Base-by-base conservation (phyloP, 2,113 vertebrate genomes). In the Sylvilagus bachmani region DNA sequence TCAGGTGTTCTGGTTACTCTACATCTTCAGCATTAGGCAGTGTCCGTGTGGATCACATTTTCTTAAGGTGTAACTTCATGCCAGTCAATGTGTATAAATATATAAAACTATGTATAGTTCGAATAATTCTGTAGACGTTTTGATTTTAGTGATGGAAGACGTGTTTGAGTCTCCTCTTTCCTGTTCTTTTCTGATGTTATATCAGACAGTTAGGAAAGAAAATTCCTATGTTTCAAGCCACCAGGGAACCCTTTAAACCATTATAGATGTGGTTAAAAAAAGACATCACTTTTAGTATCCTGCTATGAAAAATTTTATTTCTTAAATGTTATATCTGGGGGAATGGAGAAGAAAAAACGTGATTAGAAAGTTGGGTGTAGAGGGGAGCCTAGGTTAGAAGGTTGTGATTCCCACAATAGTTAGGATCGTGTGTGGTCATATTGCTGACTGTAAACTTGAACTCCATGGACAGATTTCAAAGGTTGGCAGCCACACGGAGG, bases 41-140 rank as follows among this genome's bases (percentile, higher is more conserved):
- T 82, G 31, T 77, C 33, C 55, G 25, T 55, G n/a, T 36, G 33
- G 5, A 38, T 49, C 33, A 11, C 10, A 38, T 67, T 77, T 95
- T 93, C 44, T 81, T 84, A 66, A 93, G 62, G 13, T 91, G 29
- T 85, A 64, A 74, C 78, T 92, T 92, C 6, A 69, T 31, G 6
- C 49, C n/a, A 83, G 73, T 78, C 44, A 61, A 66, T 51, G 44
- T 27, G 71, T 83, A 10, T 8, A 89, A 64, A 79, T 75, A 2
- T 74, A 64, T 19, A 36, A 5, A 64, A 53, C 58, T 69, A 64
- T 14, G 3, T 71, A 6, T 64, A 89, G 53, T 58, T 33, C 13
- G 61, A 83, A 70, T 86, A 86, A 73, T 69, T 64, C 22, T 91
- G 14, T 24, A 62, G 44, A 69, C 70, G 36, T 86, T 58, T 69